Percentiles rank a stretch among this genome's conserved stretches.
phyloP scores from a whole-genome alignment of 2,797 vertebrate genomes.

The Pelobates cultripes region DNA sequence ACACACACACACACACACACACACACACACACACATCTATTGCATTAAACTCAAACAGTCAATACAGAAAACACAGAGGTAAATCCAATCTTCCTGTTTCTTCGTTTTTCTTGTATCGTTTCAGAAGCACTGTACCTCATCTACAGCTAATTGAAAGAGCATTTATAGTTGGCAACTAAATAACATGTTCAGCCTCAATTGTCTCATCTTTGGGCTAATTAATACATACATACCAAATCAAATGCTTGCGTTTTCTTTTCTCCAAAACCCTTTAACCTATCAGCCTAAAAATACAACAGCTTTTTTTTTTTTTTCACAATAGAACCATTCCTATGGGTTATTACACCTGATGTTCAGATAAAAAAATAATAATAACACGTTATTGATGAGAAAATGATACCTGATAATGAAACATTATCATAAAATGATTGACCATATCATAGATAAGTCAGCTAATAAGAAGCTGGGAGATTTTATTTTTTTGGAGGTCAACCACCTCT shows the following conservation, averaged over 20 bases:
- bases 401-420: conserved; percentile 35
- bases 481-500: conserved; percentile 37
- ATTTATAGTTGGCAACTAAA: conserved; percentile 49
- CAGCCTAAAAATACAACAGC: conserved; percentile 7
- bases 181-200: conserved; percentile 48
- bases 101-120: conserved; percentile 34
- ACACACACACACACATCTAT: background rate
- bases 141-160: conserved; percentile 53
- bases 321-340: conserved; percentile 1
- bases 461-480: conserved; percentile 49
- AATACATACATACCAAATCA: conserved; percentile 52
- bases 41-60: conserved; percentile 3
- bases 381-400: conserved; percentile 47
- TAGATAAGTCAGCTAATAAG: conserved; percentile 45
- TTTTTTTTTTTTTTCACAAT: background rate
- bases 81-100: conserved; percentile 21
- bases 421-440: conserved; percentile 38
- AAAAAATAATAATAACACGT: conserved; percentile 3
- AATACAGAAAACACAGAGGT: conserved; percentile 7
- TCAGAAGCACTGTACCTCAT: conserved; percentile 48
- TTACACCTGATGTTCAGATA: background rate
- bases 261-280: conserved; percentile 1
- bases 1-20: too few relatives aligned
- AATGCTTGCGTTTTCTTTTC: conserved; percentile 16
- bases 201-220: conserved; percentile 52